Conservation (phyloP, 2,113 vertebrate genomes). For the Litocranius walleri region DNA sequence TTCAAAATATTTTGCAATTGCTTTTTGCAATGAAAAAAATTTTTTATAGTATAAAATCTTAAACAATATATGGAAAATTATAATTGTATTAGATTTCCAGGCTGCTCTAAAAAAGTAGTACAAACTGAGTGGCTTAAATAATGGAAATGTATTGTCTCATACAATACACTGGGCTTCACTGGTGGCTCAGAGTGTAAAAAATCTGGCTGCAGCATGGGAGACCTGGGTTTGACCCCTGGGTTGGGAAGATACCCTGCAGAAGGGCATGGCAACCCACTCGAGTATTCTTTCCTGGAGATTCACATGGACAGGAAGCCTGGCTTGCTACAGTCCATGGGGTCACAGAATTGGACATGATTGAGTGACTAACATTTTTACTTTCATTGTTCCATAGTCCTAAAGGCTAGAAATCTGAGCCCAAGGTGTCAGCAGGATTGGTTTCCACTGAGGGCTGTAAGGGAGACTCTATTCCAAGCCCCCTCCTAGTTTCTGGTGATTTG, state of each 20-base stretch:
- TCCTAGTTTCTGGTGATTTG: neutral
- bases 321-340: fast-evolving
- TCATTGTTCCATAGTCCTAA: neutral
- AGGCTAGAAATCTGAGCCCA: neutral
- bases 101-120: neutral
- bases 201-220: neutral
- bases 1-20: neutral
- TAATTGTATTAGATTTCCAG: neutral
- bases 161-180: neutral
- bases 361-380: neutral
- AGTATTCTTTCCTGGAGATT: neutral
- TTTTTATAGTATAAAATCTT: neutral
- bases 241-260: neutral
- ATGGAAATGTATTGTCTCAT: neutral
- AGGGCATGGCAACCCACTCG: neutral
- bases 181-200: neutral
- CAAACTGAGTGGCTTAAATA: neutral
- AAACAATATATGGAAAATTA: neutral
- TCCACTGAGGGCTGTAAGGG: neutral
- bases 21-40: neutral
- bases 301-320: neutral
- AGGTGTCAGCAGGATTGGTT: neutral
- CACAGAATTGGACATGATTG: fast-evolving
- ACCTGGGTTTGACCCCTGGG: neutral
- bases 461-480: neutral